Conservation (phyloP, 2,113 vertebrate species). For the Caranx ignobilis region DNA sequence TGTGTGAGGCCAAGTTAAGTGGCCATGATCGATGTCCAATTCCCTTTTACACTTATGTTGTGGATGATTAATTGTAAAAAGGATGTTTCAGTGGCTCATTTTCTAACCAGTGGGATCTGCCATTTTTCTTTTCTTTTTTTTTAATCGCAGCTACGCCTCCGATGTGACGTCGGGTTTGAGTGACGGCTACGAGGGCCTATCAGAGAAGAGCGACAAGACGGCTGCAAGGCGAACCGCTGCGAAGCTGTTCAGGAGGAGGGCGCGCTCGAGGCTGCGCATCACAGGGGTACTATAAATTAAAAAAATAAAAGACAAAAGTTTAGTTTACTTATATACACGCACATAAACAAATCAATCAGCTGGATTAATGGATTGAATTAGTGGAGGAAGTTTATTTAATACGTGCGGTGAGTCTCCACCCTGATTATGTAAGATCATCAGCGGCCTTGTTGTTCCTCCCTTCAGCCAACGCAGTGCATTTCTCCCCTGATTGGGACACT, state of each 20-base stretch:
- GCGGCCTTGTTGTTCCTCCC: constrained; percentile 20
- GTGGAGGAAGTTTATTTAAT: constrained; percentile 3
- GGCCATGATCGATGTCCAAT: constrained; percentile 4
- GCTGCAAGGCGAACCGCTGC: constrained; percentile 78
- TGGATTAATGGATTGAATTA: constrained; percentile 14
- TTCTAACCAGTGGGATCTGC: constrained; percentile 7
- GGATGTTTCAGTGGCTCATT: background rate
- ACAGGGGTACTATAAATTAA: constrained; percentile 86
- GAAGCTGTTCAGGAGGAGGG: constrained; percentile 89
- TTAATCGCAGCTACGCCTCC: constrained; percentile 87
- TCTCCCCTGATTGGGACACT: constrained; percentile 50
- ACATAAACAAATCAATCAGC: constrained; percentile 47
- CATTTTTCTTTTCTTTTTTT: constrained; percentile 7
- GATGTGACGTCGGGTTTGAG: constrained; percentile 92
- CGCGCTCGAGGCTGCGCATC: constrained; percentile 91
- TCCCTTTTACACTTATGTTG: constrained; percentile 2
- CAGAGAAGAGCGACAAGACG: constrained; percentile 81
- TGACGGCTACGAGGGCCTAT: constrained; percentile 89
- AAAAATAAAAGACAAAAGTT: background rate
- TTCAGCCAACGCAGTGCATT: constrained; percentile 13
- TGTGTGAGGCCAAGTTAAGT: constrained; percentile 3
- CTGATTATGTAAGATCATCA: constrained; percentile 33
- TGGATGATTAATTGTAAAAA: constrained; percentile 4
- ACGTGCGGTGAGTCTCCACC: constrained; percentile 18
- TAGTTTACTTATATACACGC: background rate